These are phyloP conservation scores for Ryuthela nishihirai DNA, from an alignment of 2,888 invertebrate species.

Conservation along the genomic window DNA sequence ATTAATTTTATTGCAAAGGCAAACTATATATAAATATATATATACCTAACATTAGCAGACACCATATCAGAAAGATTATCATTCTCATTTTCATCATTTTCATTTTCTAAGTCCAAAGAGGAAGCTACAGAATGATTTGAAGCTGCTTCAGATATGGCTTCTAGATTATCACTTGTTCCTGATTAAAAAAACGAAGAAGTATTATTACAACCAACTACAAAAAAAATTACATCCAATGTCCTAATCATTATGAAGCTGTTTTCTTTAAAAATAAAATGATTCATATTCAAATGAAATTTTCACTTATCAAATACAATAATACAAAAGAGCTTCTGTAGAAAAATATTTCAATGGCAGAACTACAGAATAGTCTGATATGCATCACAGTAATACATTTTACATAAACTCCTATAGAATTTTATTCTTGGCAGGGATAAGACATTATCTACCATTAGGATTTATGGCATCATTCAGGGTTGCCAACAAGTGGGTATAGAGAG, in stretches of 20 bases:
- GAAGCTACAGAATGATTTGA: constrained; percentile 89
- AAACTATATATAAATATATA: no score
- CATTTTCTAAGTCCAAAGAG: constrained; percentile 69
- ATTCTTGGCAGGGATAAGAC: no score
- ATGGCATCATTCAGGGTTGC: no score
- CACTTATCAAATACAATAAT: no score
- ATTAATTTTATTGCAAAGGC: no score
- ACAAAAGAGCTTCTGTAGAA: no score
- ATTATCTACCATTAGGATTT: no score
- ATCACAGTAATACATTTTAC: no score
- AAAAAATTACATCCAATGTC: not conserved
- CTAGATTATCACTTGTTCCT: constrained; percentile 74
- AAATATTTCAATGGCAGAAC: no score
- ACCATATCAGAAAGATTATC: constrained; percentile 97
- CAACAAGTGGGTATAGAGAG: no score
- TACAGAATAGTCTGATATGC: no score
- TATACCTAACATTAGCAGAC: constrained; percentile 73
- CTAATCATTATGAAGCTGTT: not conserved
- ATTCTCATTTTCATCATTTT: constrained; percentile 68
- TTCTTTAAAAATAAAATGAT: not conserved
- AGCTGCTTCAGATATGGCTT: constrained; percentile 92
- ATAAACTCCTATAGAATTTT: no score
- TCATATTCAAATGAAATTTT: not conserved
- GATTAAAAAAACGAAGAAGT: not conserved
- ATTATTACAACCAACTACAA: not conserved